These are phyloP conservation scores for Enhydra lutris DNA, from an alignment of 2,113 vertebrate genomes.

Conservation along the genomic window DNA sequence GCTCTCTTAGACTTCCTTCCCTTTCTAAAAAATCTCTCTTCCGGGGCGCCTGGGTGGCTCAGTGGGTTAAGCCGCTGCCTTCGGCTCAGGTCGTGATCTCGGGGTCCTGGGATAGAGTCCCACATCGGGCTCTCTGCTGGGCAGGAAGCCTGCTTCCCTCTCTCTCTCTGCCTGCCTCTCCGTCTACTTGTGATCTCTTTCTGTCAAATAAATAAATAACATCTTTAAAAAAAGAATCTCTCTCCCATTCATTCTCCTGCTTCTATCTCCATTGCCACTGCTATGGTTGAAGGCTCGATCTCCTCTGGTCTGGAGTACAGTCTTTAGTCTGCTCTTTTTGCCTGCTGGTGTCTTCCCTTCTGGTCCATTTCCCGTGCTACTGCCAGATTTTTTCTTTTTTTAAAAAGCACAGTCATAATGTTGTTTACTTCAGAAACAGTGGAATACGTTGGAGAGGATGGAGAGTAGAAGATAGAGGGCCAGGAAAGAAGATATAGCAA, in stretches of 20 bases:
- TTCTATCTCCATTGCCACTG: background rate
- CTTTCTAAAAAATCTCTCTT: slow-evolving; percentile 2
- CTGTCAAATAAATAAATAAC: too few species aligned
- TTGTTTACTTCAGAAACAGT: background rate
- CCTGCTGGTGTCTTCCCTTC: background rate
- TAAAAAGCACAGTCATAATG: background rate
- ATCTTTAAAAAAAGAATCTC: background rate
- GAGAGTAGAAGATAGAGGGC: background rate
- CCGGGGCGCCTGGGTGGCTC: too few species aligned
- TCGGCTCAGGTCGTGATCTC: too few species aligned
- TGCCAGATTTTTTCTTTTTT: background rate
- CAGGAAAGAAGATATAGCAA: background rate
- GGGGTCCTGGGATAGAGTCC: too few species aligned
- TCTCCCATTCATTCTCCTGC: background rate
- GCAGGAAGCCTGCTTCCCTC: too few species aligned
- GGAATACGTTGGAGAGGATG: background rate
- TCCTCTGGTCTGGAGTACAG: background rate
- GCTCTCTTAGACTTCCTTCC: background rate
- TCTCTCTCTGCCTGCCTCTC: too few species aligned
- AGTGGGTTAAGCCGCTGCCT: too few species aligned
- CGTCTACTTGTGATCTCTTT: too few species aligned
- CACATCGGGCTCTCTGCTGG: too few species aligned
- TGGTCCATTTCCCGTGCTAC: background rate
- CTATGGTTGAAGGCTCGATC: background rate
- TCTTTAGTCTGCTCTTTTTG: background rate